Evolutionary conservation across 2,113 vertebrate genomes (phyloP), one percentile per base, ranked within the genome.

Genomic region (Leiothrix lutea): DNA sequence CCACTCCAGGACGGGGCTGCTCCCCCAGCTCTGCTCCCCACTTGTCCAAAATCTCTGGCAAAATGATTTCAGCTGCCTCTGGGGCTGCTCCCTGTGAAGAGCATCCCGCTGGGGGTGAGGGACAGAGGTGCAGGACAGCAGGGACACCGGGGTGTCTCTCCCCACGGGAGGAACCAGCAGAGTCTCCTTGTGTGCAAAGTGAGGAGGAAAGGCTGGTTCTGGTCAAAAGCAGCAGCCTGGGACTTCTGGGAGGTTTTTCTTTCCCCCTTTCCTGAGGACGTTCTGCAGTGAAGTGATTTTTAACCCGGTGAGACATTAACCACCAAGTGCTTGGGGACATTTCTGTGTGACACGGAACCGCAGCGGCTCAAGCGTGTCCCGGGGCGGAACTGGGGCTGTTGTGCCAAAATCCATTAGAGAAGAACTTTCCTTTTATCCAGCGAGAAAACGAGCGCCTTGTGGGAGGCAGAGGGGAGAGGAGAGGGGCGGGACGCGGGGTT

Each of bases 101-200:
- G 0, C 21, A 6, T 62, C 80, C 35, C 0, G 0, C 1, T 2
- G 70, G 48, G 33, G 47, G 12, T 1, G 50, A 24, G 67, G 85
- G 44, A 8, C 38, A 8, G 35, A 23, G 79, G 40, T 2, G 15
- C 66, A 10, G 80, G 71, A 16, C 13, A 2, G 2, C 0, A 42
- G 1, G 35, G 82, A 0, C 0, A 1, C 33, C 0, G 4, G 6
- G 71, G 25, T 1, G 1, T 23, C 40, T 6, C 70, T 12, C 58
- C 1, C 5, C 3, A 0, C 44, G 8, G 11, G 0, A 56, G 60
- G 56, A 31, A 24, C 0, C 8, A 84, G 73, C n/a, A 0, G 20
- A 28, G 42, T 2, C 44, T 3, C 3, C 40, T 9, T 0, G 20
- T 4, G 64, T 1, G 72, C 70, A 17, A 22, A 56, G 14, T 0